Evolutionary conservation across 2,113 vertebrate species (phyloP).

Genomic region (Bufo gargarizans): DNA sequence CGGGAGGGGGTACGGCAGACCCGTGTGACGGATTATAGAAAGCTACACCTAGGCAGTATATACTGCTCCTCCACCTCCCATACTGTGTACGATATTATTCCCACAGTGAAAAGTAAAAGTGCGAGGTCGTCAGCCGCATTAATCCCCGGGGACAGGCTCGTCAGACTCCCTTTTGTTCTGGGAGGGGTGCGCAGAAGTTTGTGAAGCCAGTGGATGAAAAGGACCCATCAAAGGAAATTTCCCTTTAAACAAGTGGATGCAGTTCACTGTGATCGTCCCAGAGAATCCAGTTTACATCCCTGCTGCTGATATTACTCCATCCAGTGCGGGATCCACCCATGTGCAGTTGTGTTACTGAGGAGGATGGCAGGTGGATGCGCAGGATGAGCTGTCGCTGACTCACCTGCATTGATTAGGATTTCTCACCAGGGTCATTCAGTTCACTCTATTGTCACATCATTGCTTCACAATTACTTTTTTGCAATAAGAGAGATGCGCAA

Average conservation of each 20-base stretch:
- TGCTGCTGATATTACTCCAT: neutral
- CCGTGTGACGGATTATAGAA: too few species aligned
- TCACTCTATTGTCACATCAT: neutral
- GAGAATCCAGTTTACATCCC: neutral
- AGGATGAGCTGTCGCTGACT: neutral
- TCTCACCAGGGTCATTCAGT: neutral
- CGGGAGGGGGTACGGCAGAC: too few species aligned
- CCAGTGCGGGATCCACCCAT: neutral
- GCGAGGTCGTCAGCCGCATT: neutral
- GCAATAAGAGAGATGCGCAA: too few species aligned
- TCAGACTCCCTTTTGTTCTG: neutral
- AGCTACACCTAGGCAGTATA: too few species aligned
- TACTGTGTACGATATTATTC: too few species aligned
- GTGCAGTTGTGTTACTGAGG: neutral
- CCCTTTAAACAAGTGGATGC: neutral
- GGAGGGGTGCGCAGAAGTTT: neutral
- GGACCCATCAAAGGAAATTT: neutral
- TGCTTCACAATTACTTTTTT: neutral
- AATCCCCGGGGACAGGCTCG: neutral
- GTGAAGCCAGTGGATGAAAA: neutral
- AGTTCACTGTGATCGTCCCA: neutral
- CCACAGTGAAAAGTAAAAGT: neutral
- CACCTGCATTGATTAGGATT: neutral
- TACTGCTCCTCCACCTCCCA: too few species aligned
- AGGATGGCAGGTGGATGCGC: neutral